Base-by-base conservation (phyloP, 35 echinoderm and acorn worm species). In the Patiria miniata region DNA sequence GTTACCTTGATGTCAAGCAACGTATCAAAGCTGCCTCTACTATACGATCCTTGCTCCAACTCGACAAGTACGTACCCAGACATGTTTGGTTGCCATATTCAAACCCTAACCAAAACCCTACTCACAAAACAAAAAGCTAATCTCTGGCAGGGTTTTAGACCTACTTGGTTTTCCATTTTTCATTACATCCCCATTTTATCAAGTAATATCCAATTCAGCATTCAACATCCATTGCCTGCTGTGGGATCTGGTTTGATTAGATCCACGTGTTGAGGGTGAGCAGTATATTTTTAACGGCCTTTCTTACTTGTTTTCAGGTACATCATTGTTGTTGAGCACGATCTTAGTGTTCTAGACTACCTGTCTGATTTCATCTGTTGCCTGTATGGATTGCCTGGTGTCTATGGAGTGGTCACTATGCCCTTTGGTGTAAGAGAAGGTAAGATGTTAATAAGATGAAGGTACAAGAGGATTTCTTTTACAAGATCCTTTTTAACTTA, bases 1-100 rank as follows among this genome's bases (percentile, higher is more conserved):
- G 95, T 92, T 98, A 98, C 76, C 85, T 98, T 37, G 95, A 98
- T 83, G 95, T 98, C 23, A 98, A 98, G 79, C 95, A 98, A 29
- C 86, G 95, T 53, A 91, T 98, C 54, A 91, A 86, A 78, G 89
- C 88, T 42, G 95, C 95, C 47, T 28, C 61, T 18, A 87, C 87
- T n/a, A 94, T 98, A 30, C 38, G 95, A 76, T 84, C 86, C 10
- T 59, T 98, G 19, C 81, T 98, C 36, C 36, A 80, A 40, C 29
- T 85, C 2, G 57, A 94, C 32, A 94, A 87, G 95, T 98, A 22
- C 21, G 65, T 0, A 73, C 29, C 29, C n/a, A n/a, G n/a, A n/a
- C n/a, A n/a, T n/a, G n/a, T n/a, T n/a, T n/a, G n/a, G n/a, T n/a
- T n/a, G n/a, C n/a, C n/a, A n/a, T n/a, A n/a, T n/a, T n/a, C n/a